Conservation (phyloP, 2,888 invertebrate species). For the Leptopilina drosophilae region DNA sequence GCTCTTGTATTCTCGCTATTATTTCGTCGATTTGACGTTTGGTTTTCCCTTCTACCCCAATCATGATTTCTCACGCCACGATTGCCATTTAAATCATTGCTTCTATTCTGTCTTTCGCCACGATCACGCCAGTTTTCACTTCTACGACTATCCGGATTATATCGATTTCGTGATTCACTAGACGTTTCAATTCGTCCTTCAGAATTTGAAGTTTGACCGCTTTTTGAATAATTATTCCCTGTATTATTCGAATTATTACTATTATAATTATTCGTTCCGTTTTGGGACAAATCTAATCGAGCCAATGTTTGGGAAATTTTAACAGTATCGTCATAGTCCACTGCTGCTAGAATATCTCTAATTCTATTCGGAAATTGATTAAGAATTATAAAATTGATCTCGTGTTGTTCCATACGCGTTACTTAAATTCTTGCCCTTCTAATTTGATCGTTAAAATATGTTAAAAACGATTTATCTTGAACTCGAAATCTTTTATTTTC, state of each 20-base stretch:
- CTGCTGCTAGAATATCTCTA: conserved; percentile 31
- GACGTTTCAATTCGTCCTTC: no score
- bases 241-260: background rate
- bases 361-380: background rate
- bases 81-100: background rate
- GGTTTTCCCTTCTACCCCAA: background rate
- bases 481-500: background rate
- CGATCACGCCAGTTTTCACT: background rate
- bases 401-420: conserved; percentile 3
- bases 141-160: background rate
- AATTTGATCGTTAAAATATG: conserved; percentile 9
- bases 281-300: conserved; percentile 10
- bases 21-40: background rate
- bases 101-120: background rate
- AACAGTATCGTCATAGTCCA: conserved; percentile 4
- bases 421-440: background rate
- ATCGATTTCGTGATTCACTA: no score
- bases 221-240: no score
- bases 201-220: no score
- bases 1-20: background rate
- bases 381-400: conserved; percentile 11
- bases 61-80: background rate
- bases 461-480: background rate
- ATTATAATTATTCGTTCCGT: background rate
- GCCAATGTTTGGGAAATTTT: conserved; percentile 26